Evolutionary conservation across 1,140 invertebrate genomes (phyloP), one percentile per base, ranked within the genome.

Genomic region (Drosophila suzukii): DNA sequence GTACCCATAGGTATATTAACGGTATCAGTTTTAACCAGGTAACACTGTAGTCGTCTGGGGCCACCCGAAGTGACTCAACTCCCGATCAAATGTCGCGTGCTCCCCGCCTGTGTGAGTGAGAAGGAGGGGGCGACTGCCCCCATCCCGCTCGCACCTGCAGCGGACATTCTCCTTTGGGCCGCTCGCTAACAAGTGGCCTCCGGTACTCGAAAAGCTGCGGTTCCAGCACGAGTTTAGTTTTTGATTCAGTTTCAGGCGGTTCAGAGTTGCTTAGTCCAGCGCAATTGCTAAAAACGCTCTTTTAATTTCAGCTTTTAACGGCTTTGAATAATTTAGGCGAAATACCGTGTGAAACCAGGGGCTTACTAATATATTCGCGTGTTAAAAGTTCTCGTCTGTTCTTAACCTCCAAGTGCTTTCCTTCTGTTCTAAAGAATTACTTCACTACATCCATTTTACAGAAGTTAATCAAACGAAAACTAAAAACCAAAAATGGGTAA

Each of bases 131-230:
- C 32, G 36, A 44, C 34, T 20, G 5, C 6, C 6, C 5, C 46
- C 57, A n/a, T 68, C 55, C 43, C 50, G 27, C 74, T 44, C 38
- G n/a, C 62, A 49, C 59, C 39, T 60, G 55, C 55, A 62, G 13
- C 47, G 59, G 39, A 63, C 73, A 70, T 59, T 61, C 75, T 75
- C 83, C 78, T 82, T 88, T 82, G 51, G 58, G 60, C 73, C 67
- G 46, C 49, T 74, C 78, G 62, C 79, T 79, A 74, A 83, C 83
- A 86, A 86, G 84, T 86, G 83, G 83, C 75, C 83, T 58, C 57
- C 49, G 58, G 63, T 53, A 20, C 5, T 36, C 50, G 50, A 51
- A 44, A 46, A 57, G 70, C 59, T 43, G 60, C 44, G 53, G 32
- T 58, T 76, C 36, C 32, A 71, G 59, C 57, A 55, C 61, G 51